Conservation (phyloP, 2,797 vertebrate species). For the Pipistrellus pipistrellus region DNA sequence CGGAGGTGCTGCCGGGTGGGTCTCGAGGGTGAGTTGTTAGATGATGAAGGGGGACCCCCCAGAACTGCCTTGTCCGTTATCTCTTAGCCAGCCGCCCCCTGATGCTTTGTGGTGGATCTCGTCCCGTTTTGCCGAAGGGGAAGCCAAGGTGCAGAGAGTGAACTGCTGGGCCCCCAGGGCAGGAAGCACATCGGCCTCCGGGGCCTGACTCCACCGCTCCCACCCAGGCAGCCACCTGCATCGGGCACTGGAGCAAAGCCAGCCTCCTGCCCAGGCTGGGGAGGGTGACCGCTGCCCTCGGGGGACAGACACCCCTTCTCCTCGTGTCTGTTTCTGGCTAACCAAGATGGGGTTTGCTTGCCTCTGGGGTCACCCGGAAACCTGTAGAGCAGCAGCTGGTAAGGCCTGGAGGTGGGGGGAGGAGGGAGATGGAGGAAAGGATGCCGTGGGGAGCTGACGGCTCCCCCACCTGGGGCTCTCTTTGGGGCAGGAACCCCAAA, state of each 20-base stretch:
- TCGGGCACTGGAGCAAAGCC: not conserved
- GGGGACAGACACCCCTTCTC: too few relatives aligned
- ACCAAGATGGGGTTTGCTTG: not conserved
- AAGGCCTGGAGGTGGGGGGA: too few relatives aligned
- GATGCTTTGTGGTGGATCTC: not conserved
- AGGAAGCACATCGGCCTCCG: not conserved
- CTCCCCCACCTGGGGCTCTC: not conserved
- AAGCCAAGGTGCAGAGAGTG: not conserved
- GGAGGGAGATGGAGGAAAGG: not conserved
- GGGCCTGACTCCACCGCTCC: not conserved
- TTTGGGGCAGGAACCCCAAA: not conserved
- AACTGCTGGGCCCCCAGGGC: fast-evolving
- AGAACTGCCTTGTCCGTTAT: fast-evolving
- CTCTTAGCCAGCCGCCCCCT: not conserved
- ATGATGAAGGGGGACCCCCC: not conserved
- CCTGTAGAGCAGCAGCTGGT: not conserved
- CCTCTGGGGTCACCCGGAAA: not conserved
- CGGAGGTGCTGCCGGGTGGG: not conserved
- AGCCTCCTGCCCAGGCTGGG: too few relatives aligned
- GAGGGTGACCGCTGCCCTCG: not conserved
- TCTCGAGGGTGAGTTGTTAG: too few relatives aligned
- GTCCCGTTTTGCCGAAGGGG: too few relatives aligned
- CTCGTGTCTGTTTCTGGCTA: not conserved
- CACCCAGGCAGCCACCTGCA: fast-evolving
- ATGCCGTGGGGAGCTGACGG: not conserved